These are phyloP conservation scores for Antedon bifida DNA, from an alignment of 35 echinoderm and acorn worm species.

Conservation along the genomic window DNA sequence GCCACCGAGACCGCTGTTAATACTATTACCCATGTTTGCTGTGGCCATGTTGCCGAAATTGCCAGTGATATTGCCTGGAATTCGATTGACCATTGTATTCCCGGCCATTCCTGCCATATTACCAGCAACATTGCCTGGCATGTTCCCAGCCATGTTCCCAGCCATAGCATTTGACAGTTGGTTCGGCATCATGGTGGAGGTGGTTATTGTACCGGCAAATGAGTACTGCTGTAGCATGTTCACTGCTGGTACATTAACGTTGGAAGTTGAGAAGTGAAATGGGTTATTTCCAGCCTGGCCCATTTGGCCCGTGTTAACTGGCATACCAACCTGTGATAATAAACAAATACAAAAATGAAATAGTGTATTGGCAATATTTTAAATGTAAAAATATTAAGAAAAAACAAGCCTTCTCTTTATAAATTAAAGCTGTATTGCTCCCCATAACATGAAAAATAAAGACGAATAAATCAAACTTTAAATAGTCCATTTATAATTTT, in stretches of 20 bases:
- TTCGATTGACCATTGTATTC: slow-evolving; percentile 29
- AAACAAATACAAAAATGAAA: too few relatives aligned
- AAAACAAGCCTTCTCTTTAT: not conserved
- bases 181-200: slow-evolving; percentile 31
- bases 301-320: slow-evolving; percentile 2
- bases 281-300: slow-evolving; percentile 25
- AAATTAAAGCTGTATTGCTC: too few relatives aligned
- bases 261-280: slow-evolving; percentile 59
- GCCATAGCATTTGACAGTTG: slow-evolving; percentile 4
- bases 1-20: slow-evolving; percentile 13
- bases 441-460: too few relatives aligned
- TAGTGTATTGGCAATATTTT: slow-evolving; percentile 3
- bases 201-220: slow-evolving; percentile 39
- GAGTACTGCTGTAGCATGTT: slow-evolving; percentile 57
- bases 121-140: slow-evolving; percentile 27
- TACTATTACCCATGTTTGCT: slow-evolving; percentile 15
- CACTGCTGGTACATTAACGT: slow-evolving; percentile 40
- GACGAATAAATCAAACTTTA: too few relatives aligned
- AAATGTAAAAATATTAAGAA: not conserved
- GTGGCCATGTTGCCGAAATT: slow-evolving; percentile 7
- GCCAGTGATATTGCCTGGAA: slow-evolving; percentile 37
- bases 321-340: slow-evolving; percentile 24
- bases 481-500: too few relatives aligned
- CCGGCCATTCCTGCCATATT: slow-evolving; percentile 22
- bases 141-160: slow-evolving; percentile 24